phyloP scores from a whole-genome alignment of 2,797 vertebrate genomes.

The Cossypha niveicapilla region DNA sequence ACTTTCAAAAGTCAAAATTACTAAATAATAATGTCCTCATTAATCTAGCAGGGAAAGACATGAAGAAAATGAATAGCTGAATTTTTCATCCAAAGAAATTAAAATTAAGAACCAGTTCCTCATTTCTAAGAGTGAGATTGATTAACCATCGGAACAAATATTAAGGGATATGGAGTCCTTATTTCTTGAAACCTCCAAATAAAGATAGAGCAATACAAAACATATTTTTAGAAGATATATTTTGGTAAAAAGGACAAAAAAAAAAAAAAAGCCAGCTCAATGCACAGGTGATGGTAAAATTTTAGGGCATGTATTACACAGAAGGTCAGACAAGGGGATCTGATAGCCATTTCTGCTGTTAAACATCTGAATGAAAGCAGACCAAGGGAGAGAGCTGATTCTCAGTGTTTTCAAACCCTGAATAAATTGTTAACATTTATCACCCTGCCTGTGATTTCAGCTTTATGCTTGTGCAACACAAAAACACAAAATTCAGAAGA shows the following conservation, averaged over 20 bases:
- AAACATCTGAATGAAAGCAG: neutral
- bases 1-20: neutral
- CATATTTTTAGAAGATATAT: neutral
- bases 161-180: neutral
- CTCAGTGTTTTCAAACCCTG: neutral
- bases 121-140: neutral
- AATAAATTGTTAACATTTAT: constrained; percentile 29
- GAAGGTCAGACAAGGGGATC: neutral
- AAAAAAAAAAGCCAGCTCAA: neutral
- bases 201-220: neutral
- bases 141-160: neutral
- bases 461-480: neutral
- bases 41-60: neutral
- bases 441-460: neutral
- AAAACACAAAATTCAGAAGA: neutral
- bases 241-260: neutral
- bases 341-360: neutral
- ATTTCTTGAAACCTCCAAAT: neutral
- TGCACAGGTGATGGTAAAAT: neutral
- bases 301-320: neutral
- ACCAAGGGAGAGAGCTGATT: neutral
- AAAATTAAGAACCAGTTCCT: neutral
- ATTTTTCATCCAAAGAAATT: neutral
- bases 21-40: neutral
- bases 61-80: neutral